phyloP scores from a whole-genome alignment of 2,797 vertebrate species.

The Eospalax fontanierii region DNA sequence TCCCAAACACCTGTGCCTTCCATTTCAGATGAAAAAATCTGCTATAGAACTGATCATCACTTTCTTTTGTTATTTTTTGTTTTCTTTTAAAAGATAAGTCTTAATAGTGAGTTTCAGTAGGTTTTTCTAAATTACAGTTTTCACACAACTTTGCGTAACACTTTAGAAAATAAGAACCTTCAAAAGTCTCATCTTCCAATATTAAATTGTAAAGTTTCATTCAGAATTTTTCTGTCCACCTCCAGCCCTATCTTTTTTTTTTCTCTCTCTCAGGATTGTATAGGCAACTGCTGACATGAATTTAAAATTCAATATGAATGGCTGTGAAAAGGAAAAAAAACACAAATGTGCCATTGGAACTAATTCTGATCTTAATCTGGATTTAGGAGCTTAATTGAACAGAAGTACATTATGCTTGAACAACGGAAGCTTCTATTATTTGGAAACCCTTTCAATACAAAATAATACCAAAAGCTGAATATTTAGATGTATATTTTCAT shows the following conservation, averaged over 20 bases:
- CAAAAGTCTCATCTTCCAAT: conserved; percentile 43
- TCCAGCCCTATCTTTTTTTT: not conserved
- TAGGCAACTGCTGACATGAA: conserved; percentile 71
- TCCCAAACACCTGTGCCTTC: conserved; percentile 63
- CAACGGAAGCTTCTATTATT: conserved; percentile 81
- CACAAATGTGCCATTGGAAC: conserved; percentile 42
- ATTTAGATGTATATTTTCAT: conserved; percentile 58
- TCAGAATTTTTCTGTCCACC: conserved; percentile 24
- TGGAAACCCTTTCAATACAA: conserved; percentile 61
- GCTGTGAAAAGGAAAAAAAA: not conserved
- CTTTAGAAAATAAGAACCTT: conserved; percentile 2
- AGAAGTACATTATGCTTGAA: conserved; percentile 88
- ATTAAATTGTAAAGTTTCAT: conserved; percentile 52
- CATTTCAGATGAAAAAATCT: conserved; percentile 40
- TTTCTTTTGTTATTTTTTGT: conserved; percentile 14
- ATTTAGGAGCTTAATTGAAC: conserved; percentile 86
- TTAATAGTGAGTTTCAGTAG: not conserved
- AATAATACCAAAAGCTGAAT: conserved; percentile 33
- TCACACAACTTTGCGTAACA: not conserved
- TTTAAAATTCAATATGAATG: conserved; percentile 82
- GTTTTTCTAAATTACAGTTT: conserved; percentile 46
- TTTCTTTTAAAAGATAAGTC: conserved; percentile 15
- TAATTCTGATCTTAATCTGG: conserved; percentile 88
- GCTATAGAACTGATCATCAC: not conserved
- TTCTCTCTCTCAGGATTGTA: conserved; percentile 44